A percentile compares a stretch with the other conserved stretches of the same genome.
Evolutionary conservation across 2,797 vertebrate species (phyloP).

Genomic region (Acipenser ruthenus): DNA sequence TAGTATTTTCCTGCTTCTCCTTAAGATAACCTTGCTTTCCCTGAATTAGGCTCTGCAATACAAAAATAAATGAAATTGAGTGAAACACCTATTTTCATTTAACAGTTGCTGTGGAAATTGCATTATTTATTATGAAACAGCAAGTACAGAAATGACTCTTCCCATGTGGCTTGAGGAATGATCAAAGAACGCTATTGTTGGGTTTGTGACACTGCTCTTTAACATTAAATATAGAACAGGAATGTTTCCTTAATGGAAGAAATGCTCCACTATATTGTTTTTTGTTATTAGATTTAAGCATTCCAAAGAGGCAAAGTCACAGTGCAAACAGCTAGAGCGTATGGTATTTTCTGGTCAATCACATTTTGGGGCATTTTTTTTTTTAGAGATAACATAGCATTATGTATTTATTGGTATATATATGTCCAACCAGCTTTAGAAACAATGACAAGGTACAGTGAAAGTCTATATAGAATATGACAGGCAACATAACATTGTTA

Average conservation of each 20-base stretch:
- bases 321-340: too few relatives aligned
- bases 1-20: slow-evolving; percentile 31
- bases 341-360: neutral
- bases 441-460: neutral
- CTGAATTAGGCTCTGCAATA: slow-evolving; percentile 39
- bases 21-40: slow-evolving; percentile 53
- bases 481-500: too few relatives aligned
- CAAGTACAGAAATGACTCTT: slow-evolving; percentile 30
- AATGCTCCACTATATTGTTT: too few relatives aligned
- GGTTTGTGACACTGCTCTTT: slow-evolving; percentile 41
- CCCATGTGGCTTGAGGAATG: slow-evolving; percentile 34
- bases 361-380: too few relatives aligned
- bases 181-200: slow-evolving; percentile 30
- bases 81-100: slow-evolving; percentile 39
- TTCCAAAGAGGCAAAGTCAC: neutral
- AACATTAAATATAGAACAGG: slow-evolving; percentile 35
- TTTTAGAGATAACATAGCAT: too few relatives aligned
- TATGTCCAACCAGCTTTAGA: too few relatives aligned
- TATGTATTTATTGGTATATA: neutral
- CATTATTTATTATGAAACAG: slow-evolving; percentile 58
- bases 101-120: slow-evolving; percentile 45
- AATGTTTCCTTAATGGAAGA: neutral
- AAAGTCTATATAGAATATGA: too few relatives aligned
- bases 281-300: too few relatives aligned
- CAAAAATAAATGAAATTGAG: slow-evolving; percentile 25